Base-by-base conservation (phyloP, 2,113 vertebrate genomes). In the Lota lota region DNA sequence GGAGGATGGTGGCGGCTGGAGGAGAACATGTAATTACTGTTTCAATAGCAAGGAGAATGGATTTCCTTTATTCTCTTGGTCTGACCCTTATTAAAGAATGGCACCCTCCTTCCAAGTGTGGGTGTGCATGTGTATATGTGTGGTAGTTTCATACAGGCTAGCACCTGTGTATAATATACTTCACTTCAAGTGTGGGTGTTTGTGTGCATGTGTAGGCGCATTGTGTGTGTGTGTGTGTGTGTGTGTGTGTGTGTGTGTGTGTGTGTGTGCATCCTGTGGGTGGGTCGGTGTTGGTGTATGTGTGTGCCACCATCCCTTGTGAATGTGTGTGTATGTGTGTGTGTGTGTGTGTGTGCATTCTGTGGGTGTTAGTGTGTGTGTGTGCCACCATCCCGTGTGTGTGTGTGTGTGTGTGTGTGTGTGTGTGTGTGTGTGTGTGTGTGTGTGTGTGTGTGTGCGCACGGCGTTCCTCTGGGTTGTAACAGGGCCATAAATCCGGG, bases 1-100 rank as follows among this genome's bases (percentile, higher is more conserved):
- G 47, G 47, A 21, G 63, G 62, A 67, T 16, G 57, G 57, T 53
- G 0, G 33, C 62, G 64, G 54, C 76, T 24, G 19, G 64, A 72
- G 33, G 57, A 40, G 22, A 51, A 59, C 53, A 70, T 53, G 36
- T 69, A 65, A 83, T 79, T 79, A 81, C 28, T 58, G 81, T 78
- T 78, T 83, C 61, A 78, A 64, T 66, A 60, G 63, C 8, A 15
- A 47, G 19, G 40, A 28, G 68, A 65, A 80, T 75, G 16, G 53
- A 69, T 73, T 74, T 14, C 51, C 40, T 76, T 15, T 63, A 40
- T 63, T 65, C 47, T 19, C 17, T 28, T 57, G 18, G 51, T 66
- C 64, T 64, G 6, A 17, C 71, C 16, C 60, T 72, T 63, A 67
- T 70, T 66, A 56, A 56, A 66, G 20, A 15, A 66, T 50, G n/a